These are phyloP conservation scores for Microchrysa polita DNA, from an alignment of 2,888 invertebrate species.

Conservation along the genomic window DNA sequence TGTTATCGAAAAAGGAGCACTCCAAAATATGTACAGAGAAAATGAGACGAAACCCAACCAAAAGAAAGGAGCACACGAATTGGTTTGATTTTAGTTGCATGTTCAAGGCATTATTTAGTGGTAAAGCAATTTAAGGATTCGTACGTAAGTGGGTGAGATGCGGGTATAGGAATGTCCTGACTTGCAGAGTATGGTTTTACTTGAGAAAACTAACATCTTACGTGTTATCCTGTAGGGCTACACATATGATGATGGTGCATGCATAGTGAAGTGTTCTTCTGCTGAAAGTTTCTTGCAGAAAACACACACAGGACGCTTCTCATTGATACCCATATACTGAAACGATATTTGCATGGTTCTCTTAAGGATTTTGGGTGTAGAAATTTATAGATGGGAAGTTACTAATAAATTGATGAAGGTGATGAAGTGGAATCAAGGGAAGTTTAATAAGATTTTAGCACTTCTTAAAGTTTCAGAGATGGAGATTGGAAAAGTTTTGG, in stretches of 20 bases:
- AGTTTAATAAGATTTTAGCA: conserved; percentile 35
- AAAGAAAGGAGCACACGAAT: conserved; percentile 24
- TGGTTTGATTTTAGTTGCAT: conserved; percentile 21
- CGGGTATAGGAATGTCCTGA: too few relatives aligned
- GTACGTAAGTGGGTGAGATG: neutral
- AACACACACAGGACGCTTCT: neutral
- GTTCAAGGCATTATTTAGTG: conserved; percentile 22
- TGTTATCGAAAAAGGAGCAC: neutral
- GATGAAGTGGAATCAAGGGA: conserved; percentile 31
- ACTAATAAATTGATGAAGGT: conserved; percentile 41
- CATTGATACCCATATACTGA: conserved; percentile 8
- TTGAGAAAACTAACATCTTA: neutral
- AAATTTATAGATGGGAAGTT: conserved; percentile 13
- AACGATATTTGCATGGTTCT: neutral
- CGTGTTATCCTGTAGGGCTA: neutral
- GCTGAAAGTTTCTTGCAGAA: neutral
- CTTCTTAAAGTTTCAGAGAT: neutral
- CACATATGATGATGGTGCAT: conserved; percentile 2
- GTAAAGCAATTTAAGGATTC: conserved; percentile 37
- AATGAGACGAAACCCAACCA: neutral
- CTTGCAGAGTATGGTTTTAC: neutral
- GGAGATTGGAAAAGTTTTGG: neutral
- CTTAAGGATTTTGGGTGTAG: conserved; percentile 19
- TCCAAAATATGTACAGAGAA: neutral
- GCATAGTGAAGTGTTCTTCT: neutral